Percentiles rank a stretch among this genome's conserved stretches.
Evolutionary conservation across 2,888 invertebrate species (phyloP).

Genomic region (Melangyna quadrimaculata): DNA sequence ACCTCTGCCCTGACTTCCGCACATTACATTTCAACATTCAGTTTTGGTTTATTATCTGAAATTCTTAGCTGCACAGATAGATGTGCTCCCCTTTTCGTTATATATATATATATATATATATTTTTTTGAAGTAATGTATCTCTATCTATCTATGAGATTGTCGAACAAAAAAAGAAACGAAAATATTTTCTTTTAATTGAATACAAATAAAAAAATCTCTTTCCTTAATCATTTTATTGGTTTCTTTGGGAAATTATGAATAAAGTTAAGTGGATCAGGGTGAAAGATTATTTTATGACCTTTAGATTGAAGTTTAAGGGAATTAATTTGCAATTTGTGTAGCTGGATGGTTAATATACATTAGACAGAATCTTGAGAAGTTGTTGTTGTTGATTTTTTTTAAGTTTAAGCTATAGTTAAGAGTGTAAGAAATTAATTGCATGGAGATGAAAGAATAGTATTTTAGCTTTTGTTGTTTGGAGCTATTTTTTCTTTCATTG

Average conservation of each 20-base stretch:
- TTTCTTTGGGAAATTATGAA: background rate
- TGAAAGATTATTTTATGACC: slow-evolving; percentile 7
- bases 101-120: too few relatives aligned
- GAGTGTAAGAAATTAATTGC: background rate
- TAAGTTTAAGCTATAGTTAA: background rate
- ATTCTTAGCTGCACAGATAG: background rate
- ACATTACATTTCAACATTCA: background rate
- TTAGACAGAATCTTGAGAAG: background rate
- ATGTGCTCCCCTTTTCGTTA: background rate
- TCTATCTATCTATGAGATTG: background rate
- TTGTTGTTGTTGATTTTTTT: background rate
- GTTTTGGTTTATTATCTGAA: background rate
- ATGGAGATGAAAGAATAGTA: background rate
- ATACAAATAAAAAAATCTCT: slow-evolving; percentile 12
- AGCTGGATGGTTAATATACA: background rate
- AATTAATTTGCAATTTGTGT: background rate
- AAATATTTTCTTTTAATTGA: slow-evolving; percentile 17
- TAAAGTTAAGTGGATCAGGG: background rate
- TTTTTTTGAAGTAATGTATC: background rate
- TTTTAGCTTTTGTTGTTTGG: background rate
- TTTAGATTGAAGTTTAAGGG: background rate
- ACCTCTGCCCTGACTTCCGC: background rate
- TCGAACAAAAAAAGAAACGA: background rate
- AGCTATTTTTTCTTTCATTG: background rate
- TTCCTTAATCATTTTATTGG: slow-evolving; percentile 8